A percentile compares a stretch with the other conserved stretches of the same genome.
Evolutionary conservation across 2,888 invertebrate species (phyloP).

Genomic region (Desoria tigrina): DNA sequence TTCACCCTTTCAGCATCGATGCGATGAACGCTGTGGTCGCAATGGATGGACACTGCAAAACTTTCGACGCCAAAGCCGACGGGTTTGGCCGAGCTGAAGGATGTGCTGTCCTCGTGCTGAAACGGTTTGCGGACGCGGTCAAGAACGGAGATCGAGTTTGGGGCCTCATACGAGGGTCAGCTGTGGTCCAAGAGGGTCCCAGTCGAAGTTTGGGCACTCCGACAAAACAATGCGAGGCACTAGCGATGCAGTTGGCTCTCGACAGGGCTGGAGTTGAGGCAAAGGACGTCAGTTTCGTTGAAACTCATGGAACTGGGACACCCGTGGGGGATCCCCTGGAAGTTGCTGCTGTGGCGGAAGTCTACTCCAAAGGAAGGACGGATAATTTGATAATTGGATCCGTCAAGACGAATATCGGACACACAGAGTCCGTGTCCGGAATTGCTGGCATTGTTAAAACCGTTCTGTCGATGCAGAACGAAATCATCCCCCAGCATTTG

Average conservation of each 20-base stretch:
- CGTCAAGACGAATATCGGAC: slow-evolving; percentile 21
- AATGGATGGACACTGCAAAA: slow-evolving; percentile 20
- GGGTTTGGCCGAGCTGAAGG: slow-evolving; percentile 35
- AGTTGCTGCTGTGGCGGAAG: slow-evolving; percentile 9
- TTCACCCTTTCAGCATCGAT: neutral
- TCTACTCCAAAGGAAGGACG: neutral
- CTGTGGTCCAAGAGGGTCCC: slow-evolving; percentile 29
- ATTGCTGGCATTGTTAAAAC: slow-evolving; percentile 18
- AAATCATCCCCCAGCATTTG: slow-evolving; percentile 8
- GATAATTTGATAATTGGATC: slow-evolving; percentile 9
- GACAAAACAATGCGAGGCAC: slow-evolving; percentile 10
- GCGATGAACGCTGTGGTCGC: slow-evolving; percentile 14
- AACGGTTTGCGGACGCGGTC: slow-evolving; percentile 25
- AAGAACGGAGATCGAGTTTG: slow-evolving; percentile 29
- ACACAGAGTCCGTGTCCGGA: slow-evolving; percentile 17
- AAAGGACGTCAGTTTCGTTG: slow-evolving; percentile 15
- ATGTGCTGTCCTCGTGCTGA: slow-evolving; percentile 22
- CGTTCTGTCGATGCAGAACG: slow-evolving; percentile 7
- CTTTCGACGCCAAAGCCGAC: slow-evolving; percentile 32
- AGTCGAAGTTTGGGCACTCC: slow-evolving; percentile 25
- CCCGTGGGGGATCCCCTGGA: slow-evolving; percentile 17
- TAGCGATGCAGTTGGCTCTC: slow-evolving; percentile 13
- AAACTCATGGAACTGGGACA: slow-evolving; percentile 14
- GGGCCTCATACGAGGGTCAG: slow-evolving; percentile 29
- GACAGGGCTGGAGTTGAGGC: neutral